phyloP scores from a whole-genome alignment of 2,113 vertebrate species.

The Chelonoidis abingdonii region DNA sequence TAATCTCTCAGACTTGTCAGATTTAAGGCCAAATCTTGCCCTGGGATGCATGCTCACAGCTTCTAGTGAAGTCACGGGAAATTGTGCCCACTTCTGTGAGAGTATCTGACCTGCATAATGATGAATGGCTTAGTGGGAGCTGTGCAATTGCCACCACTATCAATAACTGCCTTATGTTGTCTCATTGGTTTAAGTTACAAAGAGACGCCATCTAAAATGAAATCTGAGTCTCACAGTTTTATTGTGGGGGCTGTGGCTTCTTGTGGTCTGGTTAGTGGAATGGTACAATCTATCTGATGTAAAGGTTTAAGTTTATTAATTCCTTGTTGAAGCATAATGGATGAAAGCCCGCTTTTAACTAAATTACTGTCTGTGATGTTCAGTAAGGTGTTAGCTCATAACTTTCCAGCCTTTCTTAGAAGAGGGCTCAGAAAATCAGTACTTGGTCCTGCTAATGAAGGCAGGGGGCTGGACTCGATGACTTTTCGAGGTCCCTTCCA shows the following conservation, averaged over 20 bases:
- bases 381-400: background rate
- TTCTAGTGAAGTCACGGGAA: background rate
- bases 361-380: background rate
- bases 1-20: background rate
- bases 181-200: background rate
- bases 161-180: rapidly evolving
- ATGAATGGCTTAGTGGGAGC: background rate
- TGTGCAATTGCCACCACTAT: rapidly evolving
- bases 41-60: background rate
- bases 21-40: background rate
- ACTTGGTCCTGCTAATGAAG: no score
- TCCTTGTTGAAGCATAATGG: background rate
- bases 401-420: background rate
- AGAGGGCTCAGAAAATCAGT: background rate
- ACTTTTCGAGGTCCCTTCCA: no score
- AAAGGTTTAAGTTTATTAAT: background rate
- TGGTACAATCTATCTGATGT: background rate
- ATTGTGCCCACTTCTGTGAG: rapidly evolving
- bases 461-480: no score
- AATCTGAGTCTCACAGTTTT: background rate
- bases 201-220: background rate
- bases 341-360: background rate
- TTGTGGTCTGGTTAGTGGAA: background rate
- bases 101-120: background rate
- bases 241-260: background rate